Conservation (phyloP, 2,888 invertebrate species). For the Ichneumoninae sp. region DNA sequence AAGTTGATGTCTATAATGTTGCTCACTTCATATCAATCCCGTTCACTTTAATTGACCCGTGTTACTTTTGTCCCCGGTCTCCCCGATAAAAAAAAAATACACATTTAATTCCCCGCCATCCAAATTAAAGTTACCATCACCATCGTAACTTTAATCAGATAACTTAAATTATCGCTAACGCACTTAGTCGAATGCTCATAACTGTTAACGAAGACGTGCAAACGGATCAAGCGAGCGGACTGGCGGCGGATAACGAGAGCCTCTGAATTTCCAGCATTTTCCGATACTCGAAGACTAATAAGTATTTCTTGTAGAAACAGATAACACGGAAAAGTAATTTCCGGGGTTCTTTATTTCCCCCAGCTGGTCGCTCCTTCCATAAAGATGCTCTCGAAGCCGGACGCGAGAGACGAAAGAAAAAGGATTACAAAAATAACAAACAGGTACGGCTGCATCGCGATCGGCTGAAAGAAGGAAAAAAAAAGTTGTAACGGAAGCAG, state of each 20-base stretch:
- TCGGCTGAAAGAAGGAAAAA: not conserved
- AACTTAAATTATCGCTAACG: not conserved
- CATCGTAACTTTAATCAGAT: too few species aligned
- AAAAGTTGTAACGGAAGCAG: conserved; percentile 27
- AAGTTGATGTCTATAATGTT: too few species aligned
- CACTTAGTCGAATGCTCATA: not conserved
- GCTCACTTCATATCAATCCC: too few species aligned
- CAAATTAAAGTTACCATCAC: not conserved
- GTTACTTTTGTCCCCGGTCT: too few species aligned
- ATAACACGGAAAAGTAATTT: conserved; percentile 9
- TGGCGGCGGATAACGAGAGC: not conserved
- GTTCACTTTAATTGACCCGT: too few species aligned
- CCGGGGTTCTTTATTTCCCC: not conserved
- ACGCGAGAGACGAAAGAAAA: not conserved
- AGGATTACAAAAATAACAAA: conserved; percentile 5
- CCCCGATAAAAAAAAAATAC: not conserved
- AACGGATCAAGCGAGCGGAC: not conserved
- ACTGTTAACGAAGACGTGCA: not conserved
- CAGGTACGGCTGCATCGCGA: not conserved
- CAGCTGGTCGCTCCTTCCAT: conserved; percentile 1
- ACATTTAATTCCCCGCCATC: not conserved
- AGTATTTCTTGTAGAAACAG: not conserved
- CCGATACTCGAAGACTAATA: not conserved
- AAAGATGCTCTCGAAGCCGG: conserved; percentile 4
- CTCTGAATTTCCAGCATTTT: not conserved